phyloP scores from a whole-genome alignment of 2,797 vertebrate species.

The Myiothlypis chrysogaster region DNA sequence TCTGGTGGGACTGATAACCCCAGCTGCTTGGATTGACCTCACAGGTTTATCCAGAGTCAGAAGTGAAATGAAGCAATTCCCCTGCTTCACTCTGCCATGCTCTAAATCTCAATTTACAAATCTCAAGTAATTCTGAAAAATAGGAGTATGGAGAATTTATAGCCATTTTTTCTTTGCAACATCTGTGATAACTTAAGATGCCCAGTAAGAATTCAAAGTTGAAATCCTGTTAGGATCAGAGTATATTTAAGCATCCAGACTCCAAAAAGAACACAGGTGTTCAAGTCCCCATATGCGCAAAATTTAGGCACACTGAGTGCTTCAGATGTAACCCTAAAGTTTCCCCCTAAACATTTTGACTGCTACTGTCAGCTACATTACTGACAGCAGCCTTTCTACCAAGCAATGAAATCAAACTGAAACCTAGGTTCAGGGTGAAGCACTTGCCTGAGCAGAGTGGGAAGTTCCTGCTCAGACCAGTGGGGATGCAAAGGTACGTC shows the following conservation, averaged over 20 bases:
- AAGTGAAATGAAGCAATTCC: neutral
- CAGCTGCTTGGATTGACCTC: neutral
- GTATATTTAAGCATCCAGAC: accelerated
- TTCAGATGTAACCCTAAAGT: neutral
- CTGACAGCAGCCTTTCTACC: neutral
- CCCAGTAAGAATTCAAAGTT: neutral
- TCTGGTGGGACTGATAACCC: neutral
- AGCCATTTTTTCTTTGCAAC: neutral
- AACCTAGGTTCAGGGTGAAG: neutral
- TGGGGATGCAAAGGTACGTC: neutral
- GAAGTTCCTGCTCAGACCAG: neutral
- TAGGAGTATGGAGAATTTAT: neutral
- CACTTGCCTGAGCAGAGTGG: neutral
- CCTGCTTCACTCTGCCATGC: neutral
- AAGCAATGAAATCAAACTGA: neutral
- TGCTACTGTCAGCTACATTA: neutral
- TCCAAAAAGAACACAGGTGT: neutral
- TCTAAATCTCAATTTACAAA: neutral
- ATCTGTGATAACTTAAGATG: neutral
- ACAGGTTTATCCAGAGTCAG: neutral
- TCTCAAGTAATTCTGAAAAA: neutral
- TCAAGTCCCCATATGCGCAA: neutral
- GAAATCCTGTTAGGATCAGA: neutral
- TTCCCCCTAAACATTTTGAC: neutral
- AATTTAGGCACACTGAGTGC: neutral